Conservation (phyloP, 2,888 invertebrate species). For the Syrphus vitripennis region DNA sequence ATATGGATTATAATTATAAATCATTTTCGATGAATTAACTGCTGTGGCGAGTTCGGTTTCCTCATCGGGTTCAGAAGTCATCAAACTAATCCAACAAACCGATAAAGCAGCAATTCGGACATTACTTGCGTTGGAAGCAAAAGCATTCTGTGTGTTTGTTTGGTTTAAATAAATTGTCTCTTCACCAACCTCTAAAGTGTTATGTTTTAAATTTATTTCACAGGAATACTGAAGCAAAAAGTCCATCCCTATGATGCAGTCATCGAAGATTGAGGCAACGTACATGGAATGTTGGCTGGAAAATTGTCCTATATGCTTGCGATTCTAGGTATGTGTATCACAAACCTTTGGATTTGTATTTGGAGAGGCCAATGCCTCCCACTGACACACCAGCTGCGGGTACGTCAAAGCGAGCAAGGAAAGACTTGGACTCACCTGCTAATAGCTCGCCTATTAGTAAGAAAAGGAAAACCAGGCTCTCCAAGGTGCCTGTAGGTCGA, state of each 20-base stretch:
- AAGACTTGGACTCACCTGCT: no score
- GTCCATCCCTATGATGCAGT: not conserved
- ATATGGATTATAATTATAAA: no score
- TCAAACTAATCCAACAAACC: not conserved
- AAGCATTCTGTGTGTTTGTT: not conserved
- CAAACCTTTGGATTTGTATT: no score
- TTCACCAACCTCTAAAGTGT: not conserved
- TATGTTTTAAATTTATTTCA: conserved; percentile 5
- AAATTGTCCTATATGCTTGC: not conserved
- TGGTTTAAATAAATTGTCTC: not conserved
- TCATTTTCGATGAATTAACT: not conserved
- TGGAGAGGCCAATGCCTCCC: no score
- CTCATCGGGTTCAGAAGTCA: not conserved
- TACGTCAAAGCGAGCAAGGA: no score
- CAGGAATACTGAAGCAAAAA: not conserved
- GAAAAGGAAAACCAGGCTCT: no score
- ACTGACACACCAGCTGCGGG: no score
- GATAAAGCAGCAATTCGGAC: not conserved
- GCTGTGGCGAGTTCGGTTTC: not conserved
- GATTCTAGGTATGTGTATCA: no score
- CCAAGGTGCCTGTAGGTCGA: no score
- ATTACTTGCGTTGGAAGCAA: not conserved
- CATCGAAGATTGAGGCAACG: not conserved
- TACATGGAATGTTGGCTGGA: not conserved
- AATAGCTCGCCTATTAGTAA: no score